phyloP scores from a whole-genome alignment of 2,797 vertebrate species.

The Onychomys leucogaster region DNA sequence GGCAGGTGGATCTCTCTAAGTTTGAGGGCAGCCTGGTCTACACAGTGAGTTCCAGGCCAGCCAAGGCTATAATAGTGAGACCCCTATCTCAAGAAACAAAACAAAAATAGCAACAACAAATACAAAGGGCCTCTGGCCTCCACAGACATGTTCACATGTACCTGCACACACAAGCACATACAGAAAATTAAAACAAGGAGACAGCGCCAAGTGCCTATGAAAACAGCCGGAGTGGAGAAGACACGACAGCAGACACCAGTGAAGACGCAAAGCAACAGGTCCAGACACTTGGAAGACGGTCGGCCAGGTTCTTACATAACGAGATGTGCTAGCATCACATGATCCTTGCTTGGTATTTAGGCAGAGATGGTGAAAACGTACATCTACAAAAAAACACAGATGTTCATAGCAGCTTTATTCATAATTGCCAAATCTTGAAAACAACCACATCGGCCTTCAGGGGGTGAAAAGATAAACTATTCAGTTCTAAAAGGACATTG shows the following conservation, averaged over 20 bases:
- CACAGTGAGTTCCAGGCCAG: not conserved
- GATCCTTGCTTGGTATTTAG: not conserved
- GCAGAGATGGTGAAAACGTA: not conserved
- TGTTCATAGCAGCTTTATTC: not conserved
- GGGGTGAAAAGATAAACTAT: not conserved
- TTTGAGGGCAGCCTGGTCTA: not conserved
- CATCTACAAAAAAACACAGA: not conserved
- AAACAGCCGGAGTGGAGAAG: not conserved
- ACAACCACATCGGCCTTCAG: not conserved
- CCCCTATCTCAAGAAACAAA: not conserved
- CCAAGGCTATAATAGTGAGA: not conserved
- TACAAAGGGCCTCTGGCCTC: not conserved
- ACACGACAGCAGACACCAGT: not conserved
- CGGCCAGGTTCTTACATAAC: no score
- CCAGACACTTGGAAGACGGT: not conserved
- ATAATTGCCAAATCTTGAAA: conserved; percentile 3
- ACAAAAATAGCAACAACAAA: not conserved
- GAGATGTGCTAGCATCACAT: not conserved
- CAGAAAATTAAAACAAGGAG: not conserved
- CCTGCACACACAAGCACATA: not conserved
- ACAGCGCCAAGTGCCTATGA: not conserved
- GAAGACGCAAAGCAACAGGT: not conserved
- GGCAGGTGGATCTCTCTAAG: not conserved
- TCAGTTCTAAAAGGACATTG: not conserved
- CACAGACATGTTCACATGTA: not conserved